A percentile compares a stretch with the other conserved stretches of the same genome.
These are phyloP conservation scores for Ranitomeya variabilis DNA, from an alignment of 2,113 vertebrate genomes.

Conservation along the genomic window DNA sequence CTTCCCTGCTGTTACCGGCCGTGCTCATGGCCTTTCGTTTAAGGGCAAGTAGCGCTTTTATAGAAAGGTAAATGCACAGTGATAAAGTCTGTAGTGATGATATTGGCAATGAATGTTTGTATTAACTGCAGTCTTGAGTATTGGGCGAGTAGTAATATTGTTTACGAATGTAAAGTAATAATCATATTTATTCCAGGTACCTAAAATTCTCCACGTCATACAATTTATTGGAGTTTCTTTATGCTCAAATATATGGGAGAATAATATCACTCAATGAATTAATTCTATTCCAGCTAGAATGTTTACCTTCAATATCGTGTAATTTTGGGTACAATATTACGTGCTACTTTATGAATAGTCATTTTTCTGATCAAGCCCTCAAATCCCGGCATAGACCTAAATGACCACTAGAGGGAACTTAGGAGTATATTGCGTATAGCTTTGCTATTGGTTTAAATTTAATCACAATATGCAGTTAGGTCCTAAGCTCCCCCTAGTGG, in stretches of 20 bases:
- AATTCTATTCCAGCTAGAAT: neutral
- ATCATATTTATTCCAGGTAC: neutral
- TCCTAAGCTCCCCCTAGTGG: neutral
- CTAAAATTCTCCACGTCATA: neutral
- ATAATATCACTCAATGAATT: neutral
- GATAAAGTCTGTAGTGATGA: neutral
- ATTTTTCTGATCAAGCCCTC: neutral
- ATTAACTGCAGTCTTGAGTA: neutral
- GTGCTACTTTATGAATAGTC: neutral
- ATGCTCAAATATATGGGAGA: neutral
- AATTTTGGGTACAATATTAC: neutral
- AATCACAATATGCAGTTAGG: neutral
- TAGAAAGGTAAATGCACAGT: neutral
- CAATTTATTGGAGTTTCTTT: neutral
- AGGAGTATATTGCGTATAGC: neutral
- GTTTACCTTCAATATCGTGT: neutral
- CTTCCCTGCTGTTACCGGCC: neutral
- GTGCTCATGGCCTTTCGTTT: neutral
- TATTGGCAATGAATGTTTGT: neutral
- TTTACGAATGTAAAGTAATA: neutral
- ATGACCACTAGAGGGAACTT: neutral
- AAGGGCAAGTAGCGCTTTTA: conserved; percentile 13
- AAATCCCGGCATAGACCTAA: neutral
- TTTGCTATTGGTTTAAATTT: neutral
- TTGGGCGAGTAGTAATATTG: neutral